Conservation (phyloP, 1,140 invertebrate genomes). For the Bemisia tabaci region DNA sequence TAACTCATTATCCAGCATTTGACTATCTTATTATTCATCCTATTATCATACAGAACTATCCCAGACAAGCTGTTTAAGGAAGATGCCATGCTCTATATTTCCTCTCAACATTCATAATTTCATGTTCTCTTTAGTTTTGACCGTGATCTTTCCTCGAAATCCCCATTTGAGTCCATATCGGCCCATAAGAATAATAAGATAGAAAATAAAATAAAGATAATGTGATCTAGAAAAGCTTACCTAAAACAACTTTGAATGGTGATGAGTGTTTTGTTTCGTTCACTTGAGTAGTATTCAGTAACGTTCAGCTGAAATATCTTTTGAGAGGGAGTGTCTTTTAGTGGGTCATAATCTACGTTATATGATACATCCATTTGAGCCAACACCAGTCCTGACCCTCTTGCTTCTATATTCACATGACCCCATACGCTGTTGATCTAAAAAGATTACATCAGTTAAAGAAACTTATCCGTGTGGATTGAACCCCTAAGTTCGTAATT, state of each 20-base stretch:
- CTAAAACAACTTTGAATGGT: slow-evolving; percentile 34
- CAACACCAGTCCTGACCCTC: slow-evolving; percentile 41
- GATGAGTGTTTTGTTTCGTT: slow-evolving; percentile 42
- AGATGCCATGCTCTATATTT: too few species aligned
- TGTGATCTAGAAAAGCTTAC: slow-evolving; percentile 21
- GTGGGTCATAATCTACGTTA: slow-evolving; percentile 39
- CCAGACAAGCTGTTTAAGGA: too few species aligned
- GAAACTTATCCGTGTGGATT: too few species aligned
- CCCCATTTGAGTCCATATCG: background rate
- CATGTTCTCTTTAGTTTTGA: too few species aligned
- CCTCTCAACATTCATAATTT: too few species aligned
- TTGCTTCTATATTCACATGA: slow-evolving; percentile 36
- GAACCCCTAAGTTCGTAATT: too few species aligned
- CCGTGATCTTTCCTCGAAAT: too few species aligned
- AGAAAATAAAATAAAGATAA: background rate
- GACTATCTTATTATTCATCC: too few species aligned
- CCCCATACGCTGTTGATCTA: too few species aligned
- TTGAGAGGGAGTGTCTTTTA: slow-evolving; percentile 34
- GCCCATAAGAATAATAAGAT: background rate
- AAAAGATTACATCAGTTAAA: too few species aligned
- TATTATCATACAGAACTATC: too few species aligned
- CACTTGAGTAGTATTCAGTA: slow-evolving; percentile 31
- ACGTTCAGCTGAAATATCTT: slow-evolving; percentile 35
- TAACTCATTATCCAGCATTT: too few species aligned
- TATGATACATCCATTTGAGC: slow-evolving; percentile 40